Evolutionary conservation across 2,888 invertebrate species (phyloP).

Genomic region (Oxyteleia sp.): DNA sequence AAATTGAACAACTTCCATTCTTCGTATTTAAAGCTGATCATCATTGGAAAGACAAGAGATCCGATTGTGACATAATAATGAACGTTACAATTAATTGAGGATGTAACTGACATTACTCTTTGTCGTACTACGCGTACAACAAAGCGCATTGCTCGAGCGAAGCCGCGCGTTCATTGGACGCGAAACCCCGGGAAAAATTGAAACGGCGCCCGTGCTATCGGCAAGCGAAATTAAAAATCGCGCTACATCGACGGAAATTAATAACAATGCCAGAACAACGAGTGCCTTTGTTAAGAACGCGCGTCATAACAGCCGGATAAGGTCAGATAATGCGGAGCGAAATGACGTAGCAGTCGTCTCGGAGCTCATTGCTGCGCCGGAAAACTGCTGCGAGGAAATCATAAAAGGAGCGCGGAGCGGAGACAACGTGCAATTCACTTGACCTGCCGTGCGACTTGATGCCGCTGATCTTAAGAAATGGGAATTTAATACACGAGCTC

Average conservation of each 20-base stretch:
- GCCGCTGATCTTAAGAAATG: too few species aligned
- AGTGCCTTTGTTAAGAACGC: conserved; percentile 52
- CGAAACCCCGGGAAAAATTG: conserved; percentile 38
- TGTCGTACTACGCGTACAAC: conserved; percentile 29
- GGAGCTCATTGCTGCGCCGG: too few species aligned
- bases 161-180: conserved; percentile 39
- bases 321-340: too few species aligned
- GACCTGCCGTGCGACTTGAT: too few species aligned
- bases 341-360: too few species aligned
- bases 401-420: too few species aligned
- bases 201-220: conserved; percentile 55
- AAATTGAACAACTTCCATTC: too few species aligned
- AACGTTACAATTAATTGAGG: conserved; percentile 52
- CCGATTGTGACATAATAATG: conserved; percentile 28
- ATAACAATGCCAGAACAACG: conserved; percentile 69
- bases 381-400: too few species aligned
- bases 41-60: conserved; percentile 11
- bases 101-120: conserved; percentile 42
- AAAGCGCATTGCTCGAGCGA: conserved; percentile 37
- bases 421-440: too few species aligned
- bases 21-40: neutral
- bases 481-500: too few species aligned
- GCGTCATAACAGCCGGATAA: conserved; percentile 57
- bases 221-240: conserved; percentile 51
- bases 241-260: conserved; percentile 66